Percentiles rank a stretch among this genome's conserved stretches.
Conservation (phyloP, 2,797 vertebrate genomes). For the Sphenopsis melanotis region DNA sequence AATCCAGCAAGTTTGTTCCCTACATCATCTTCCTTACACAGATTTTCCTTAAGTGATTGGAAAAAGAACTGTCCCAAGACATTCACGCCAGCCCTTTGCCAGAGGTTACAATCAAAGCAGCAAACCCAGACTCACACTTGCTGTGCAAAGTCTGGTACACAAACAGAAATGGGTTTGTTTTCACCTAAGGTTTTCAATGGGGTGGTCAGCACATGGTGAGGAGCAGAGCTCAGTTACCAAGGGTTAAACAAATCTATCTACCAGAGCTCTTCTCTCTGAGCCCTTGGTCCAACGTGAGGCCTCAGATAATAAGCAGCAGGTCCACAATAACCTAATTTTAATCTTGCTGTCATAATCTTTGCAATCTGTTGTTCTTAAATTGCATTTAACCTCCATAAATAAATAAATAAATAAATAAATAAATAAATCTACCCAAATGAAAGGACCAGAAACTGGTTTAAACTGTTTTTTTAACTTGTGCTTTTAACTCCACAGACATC, state of each 20-base stretch:
- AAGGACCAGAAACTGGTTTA: background rate
- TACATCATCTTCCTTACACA: background rate
- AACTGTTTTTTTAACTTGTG: background rate
- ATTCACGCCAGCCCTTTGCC: background rate
- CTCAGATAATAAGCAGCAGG: background rate
- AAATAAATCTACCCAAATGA: background rate
- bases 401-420: background rate
- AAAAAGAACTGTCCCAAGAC: background rate
- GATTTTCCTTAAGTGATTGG: background rate
- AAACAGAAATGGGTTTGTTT: background rate
- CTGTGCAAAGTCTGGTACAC: background rate
- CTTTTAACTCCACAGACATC: background rate
- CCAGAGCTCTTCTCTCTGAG: background rate
- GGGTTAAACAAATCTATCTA: background rate
- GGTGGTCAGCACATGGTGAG: background rate
- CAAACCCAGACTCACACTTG: background rate
- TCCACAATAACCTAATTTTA: background rate
- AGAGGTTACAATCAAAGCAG: background rate
- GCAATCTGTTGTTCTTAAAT: background rate
- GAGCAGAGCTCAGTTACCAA: background rate
- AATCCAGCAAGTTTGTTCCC: background rate
- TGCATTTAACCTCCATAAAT: background rate
- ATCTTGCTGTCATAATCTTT: background rate
- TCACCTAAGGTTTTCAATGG: background rate
- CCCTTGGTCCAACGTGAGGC: background rate